Percentiles rank a stretch among this genome's conserved stretches.
Evolutionary conservation across 2,797 vertebrate species (phyloP).

Genomic region (Setipinna tenuifilis): DNA sequence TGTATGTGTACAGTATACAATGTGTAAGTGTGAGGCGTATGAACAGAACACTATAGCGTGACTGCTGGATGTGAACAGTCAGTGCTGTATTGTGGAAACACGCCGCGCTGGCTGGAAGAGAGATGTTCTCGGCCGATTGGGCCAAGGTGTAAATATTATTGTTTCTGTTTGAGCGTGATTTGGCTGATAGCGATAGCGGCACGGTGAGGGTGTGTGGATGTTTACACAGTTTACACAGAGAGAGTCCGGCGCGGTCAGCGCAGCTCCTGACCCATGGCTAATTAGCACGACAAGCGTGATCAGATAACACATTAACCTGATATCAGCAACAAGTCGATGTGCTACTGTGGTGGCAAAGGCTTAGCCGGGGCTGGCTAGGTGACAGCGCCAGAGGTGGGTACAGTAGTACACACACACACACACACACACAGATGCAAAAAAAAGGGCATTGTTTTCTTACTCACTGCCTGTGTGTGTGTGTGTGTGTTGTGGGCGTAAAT

Average conservation of each 20-base stretch:
- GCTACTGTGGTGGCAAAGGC: slow-evolving; percentile 29
- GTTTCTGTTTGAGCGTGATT: slow-evolving; percentile 60
- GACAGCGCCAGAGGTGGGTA: not conserved
- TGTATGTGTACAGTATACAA: slow-evolving; percentile 49
- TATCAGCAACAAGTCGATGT: slow-evolving; percentile 47
- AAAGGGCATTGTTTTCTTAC: no score
- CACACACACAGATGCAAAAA: not conserved
- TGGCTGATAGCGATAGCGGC: slow-evolving; percentile 52
- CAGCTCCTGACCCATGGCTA: slow-evolving; percentile 51
- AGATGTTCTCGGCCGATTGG: slow-evolving; percentile 69
- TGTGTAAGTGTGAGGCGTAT: not conserved
- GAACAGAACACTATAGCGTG: slow-evolving; percentile 62
- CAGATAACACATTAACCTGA: slow-evolving; percentile 48
- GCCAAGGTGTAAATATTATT: slow-evolving; percentile 71
- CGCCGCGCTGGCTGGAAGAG: slow-evolving; percentile 63
- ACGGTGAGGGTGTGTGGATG: slow-evolving; percentile 9
- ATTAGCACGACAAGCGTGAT: slow-evolving; percentile 59
- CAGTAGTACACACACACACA: no score
- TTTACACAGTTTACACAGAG: slow-evolving; percentile 25
- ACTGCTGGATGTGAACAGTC: slow-evolving; percentile 65
- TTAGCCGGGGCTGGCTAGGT: not conserved
- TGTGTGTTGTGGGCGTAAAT: not conserved
- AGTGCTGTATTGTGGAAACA: slow-evolving; percentile 77
- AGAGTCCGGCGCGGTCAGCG: slow-evolving; percentile 39
- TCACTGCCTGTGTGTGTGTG: not conserved